Base-by-base conservation (phyloP, 2,888 invertebrate species). In the Ochropleura plecta region DNA sequence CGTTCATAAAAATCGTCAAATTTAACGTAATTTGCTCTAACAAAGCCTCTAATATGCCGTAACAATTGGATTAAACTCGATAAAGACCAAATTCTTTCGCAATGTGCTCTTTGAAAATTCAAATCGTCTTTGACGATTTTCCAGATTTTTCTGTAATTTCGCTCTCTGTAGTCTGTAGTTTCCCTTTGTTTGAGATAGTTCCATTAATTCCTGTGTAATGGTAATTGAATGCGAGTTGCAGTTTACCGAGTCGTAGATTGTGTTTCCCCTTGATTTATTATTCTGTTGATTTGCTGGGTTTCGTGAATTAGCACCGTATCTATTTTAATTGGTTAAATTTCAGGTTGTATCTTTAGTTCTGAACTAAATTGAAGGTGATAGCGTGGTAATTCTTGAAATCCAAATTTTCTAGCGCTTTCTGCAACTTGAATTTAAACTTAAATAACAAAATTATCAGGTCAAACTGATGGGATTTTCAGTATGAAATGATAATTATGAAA, bases 11-110 rank as follows among this genome's bases (percentile, higher is more conserved):
- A 51, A 4, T 6, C 3, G 51, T 83, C 79, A 60, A 80, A 88
- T 84, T 75, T 83, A 82, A 51, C 4, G 18, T 18, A 84, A 85
- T 87, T 81, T 46, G 18, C 51, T 79, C 69, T n/a, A 57, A 86
- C 78, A 86, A 88, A 87, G 81, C 73, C 69, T 82, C 79, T 85
- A 89, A 88, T 78, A 85, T 84, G 72, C 78, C 59, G 76, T 74
- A 81, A 86, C 81, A 86, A 87, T 71, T 69, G 74, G 68, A 83
- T 79, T 79, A 84, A 84, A 82, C 67, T 83, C 63, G 71, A 70
- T 70, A 62, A 8, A 81, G 44, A 78, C 64, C 84, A 63, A 81
- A 84, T 83, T 82, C 79, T 79, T 67, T 62, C 66, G 49, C 57
- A 68, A 48, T 40, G 68, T 64, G 62, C 51, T 78, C n/a, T 77